These are phyloP conservation scores for Diabrotica undecimpunctata DNA, from an alignment of 1,140 invertebrate species.

Conservation along the genomic window DNA sequence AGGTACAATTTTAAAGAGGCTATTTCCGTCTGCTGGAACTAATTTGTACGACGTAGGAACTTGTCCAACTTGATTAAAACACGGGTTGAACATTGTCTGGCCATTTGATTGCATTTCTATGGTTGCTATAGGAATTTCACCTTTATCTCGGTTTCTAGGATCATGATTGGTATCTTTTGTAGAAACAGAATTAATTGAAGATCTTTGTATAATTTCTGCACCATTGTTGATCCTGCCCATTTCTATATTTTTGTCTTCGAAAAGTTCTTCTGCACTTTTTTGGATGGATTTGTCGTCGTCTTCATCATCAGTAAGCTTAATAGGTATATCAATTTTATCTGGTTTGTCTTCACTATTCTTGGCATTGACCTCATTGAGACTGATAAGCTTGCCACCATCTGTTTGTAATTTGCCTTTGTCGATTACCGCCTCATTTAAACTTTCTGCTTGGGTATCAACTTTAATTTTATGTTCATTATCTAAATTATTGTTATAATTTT, in stretches of 20 bases:
- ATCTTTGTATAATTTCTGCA: not conserved
- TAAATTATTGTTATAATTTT: no score
- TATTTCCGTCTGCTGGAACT: constrained; percentile 24
- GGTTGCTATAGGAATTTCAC: constrained; percentile 13
- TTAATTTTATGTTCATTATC: no score
- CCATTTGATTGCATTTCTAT: constrained; percentile 30
- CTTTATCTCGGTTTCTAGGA: constrained; percentile 15
- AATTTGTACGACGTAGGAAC: constrained; percentile 21
- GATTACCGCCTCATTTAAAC: no score
- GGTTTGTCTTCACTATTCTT: no score
- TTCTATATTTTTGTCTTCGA: no score
- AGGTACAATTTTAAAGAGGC: constrained; percentile 26
- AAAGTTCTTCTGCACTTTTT: no score
- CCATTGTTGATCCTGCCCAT: no score
- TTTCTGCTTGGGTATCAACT: no score
- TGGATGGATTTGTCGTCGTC: no score
- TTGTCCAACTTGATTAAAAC: constrained; percentile 22
- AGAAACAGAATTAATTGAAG: not conserved
- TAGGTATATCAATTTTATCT: no score
- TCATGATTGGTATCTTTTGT: not conserved
- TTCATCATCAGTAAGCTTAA: no score
- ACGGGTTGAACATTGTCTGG: constrained; percentile 30
- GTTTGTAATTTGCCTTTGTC: constrained; percentile 6
- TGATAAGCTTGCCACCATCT: constrained; percentile 14
- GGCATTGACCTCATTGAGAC: no score